A percentile compares a stretch with the other conserved stretches of the same genome.
Evolutionary conservation across 2,888 invertebrate genomes (phyloP).

Genomic region (Plemyria rubiginata): DNA sequence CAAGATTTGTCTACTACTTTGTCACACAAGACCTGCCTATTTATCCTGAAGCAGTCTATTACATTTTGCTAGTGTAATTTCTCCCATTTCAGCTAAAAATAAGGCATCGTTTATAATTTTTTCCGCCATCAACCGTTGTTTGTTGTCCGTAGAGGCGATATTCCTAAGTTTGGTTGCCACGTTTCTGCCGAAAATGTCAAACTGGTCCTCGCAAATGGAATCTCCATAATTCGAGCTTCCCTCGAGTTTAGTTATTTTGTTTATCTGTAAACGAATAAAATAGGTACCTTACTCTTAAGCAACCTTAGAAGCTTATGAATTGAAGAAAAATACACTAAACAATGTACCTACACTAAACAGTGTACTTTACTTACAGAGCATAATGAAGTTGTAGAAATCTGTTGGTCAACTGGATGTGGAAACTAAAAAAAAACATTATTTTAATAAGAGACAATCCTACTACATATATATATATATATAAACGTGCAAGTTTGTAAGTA

Average conservation of each 20-base stretch:
- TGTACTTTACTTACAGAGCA: too few relatives aligned
- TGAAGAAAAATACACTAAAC: too few relatives aligned
- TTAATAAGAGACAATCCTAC: too few relatives aligned
- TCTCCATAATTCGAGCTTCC: background rate
- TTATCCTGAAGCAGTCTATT: background rate
- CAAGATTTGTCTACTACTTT: background rate
- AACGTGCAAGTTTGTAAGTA: too few relatives aligned
- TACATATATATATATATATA: too few relatives aligned
- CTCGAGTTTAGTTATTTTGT: background rate
- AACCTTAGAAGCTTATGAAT: too few relatives aligned
- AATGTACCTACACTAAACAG: too few relatives aligned
- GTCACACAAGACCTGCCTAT: background rate
- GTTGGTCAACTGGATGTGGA: too few relatives aligned
- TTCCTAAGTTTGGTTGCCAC: conserved; percentile 33
- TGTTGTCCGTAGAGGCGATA: conserved; percentile 25
- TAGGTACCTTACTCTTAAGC: too few relatives aligned
- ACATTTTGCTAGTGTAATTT: conserved; percentile 26
- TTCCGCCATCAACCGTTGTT: conserved; percentile 35
- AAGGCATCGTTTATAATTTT: conserved; percentile 38
- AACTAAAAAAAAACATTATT: too few relatives aligned
- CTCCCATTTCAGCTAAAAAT: conserved; percentile 33
- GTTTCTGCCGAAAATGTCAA: conserved; percentile 30
- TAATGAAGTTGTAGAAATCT: too few relatives aligned
- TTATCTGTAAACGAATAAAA: conserved; percentile 16
- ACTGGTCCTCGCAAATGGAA: conserved; percentile 19